Base-by-base conservation (phyloP, 2,888 invertebrate genomes). In the Geotrupes spiniger region DNA sequence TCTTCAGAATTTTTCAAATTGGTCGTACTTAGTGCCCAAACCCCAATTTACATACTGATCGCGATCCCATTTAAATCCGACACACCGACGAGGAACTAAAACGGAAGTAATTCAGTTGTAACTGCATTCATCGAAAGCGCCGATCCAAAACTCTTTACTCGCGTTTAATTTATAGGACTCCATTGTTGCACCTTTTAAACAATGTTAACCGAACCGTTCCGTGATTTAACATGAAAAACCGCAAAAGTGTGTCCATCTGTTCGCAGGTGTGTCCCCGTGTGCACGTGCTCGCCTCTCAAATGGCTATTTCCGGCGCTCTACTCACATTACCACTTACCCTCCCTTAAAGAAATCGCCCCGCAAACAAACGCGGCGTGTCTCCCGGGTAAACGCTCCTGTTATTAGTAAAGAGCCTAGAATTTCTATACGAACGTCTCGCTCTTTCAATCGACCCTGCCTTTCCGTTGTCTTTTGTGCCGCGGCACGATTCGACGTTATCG, bases 231-330 rank as follows among this genome's bases (percentile, higher is more conserved):
- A n/a, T 5, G 46, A 42, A 38, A 51, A 48, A 51, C 45, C 53
- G 46, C 51, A 51, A 49, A 51, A 46, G 46, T 49, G 48, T 49
- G 49, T 45, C 51, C 46, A 12, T 33, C 9, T 27, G 40, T 40
- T 21, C 21, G 51, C 46, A 43, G 51, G 49, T 50, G 45, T 51
- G 36, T 37, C 11, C 25, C 15, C 46, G 51, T n/a, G 40, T 51
- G 45, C 54, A 57, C 57, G 57, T 57, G 57, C 57, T 57, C 41
- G 37, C 45, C 42, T 25, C 44, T 54, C 51, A 53, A 52, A 53
- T 46, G 53, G 46, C 44, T 50, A 49, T 55, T 57, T 57, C 57
- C 57, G 57, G 57, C 42, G 42, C 39, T 43, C 27, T 39, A 43
- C 42, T 47, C 36, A 26, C 25, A 28, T 38, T 42, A 37, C 38